Conservation (phyloP, 2,797 vertebrate genomes). For the Tokudaia muenninki region DNA sequence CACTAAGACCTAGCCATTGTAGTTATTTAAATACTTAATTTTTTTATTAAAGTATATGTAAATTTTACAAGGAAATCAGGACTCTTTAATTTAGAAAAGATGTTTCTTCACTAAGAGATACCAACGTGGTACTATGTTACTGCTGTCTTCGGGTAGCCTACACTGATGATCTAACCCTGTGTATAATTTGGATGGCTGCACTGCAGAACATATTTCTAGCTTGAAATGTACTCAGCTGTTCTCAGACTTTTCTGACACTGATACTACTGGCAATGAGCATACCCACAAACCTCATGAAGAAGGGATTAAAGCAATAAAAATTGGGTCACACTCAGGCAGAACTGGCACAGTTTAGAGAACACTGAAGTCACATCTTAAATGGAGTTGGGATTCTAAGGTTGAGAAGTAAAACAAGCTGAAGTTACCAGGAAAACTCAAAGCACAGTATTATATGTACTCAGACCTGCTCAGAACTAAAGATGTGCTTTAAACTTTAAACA, state of each 20-base stretch:
- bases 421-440: constrained; percentile 24
- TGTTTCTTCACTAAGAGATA: not conserved
- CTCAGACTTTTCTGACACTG: constrained; percentile 63
- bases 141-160: constrained; percentile 20
- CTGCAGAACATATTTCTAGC: constrained; percentile 11
- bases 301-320: constrained; percentile 70
- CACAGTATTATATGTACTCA: not conserved
- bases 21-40: constrained; percentile 32
- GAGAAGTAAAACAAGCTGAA: constrained; percentile 37
- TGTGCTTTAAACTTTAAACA: not conserved
- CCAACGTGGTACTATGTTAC: not conserved
- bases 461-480: not conserved
- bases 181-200: not conserved
- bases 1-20: not conserved
- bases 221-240: constrained; percentile 65
- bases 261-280: constrained; percentile 60
- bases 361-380: constrained; percentile 54
- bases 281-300: constrained; percentile 60
- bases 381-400: constrained; percentile 57
- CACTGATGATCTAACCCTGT: not conserved
- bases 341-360: constrained; percentile 45
- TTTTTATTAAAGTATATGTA: constrained; percentile 10
- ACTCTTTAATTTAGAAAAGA: not conserved
- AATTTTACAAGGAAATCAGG: constrained; percentile 31
- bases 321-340: constrained; percentile 64